These are phyloP conservation scores for Paracanthobrama guichenoti DNA, from an alignment of 2,113 vertebrate species.

Conservation along the genomic window DNA sequence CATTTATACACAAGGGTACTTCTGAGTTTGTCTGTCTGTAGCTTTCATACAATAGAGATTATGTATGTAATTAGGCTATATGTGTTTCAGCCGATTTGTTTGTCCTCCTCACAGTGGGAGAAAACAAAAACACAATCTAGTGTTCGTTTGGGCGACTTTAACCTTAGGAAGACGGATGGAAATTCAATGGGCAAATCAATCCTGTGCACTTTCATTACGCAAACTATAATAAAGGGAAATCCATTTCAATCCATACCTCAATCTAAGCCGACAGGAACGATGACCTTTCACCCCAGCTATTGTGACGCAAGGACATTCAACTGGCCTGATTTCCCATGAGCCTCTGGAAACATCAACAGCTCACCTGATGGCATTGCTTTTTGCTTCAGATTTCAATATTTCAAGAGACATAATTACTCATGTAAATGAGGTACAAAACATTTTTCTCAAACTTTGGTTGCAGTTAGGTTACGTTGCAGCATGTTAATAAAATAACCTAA, in stretches of 20 bases:
- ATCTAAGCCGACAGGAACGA: neutral
- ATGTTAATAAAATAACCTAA: too few relatives aligned
- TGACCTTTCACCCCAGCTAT: slow-evolving; percentile 18
- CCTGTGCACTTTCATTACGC: slow-evolving; percentile 20
- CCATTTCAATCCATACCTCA: slow-evolving; percentile 25
- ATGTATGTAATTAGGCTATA: neutral
- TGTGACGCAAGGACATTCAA: too few relatives aligned
- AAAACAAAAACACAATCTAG: neutral
- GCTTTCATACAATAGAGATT: neutral
- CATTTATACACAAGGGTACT: neutral
- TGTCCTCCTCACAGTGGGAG: neutral
- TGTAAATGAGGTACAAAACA: neutral
- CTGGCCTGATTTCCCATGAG: slow-evolving; percentile 42
- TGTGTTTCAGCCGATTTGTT: neutral
- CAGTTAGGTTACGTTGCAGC: neutral
- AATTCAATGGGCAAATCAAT: neutral
- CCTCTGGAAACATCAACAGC: neutral
- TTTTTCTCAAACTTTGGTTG: slow-evolving; percentile 48
- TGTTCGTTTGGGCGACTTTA: neutral
- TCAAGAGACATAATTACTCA: neutral
- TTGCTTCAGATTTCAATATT: neutral
- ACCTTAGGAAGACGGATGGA: neutral
- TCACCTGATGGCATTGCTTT: neutral
- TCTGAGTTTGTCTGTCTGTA: neutral
- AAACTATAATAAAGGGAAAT: slow-evolving; percentile 19